phyloP scores from a whole-genome alignment of 2,888 invertebrate genomes.

The Clitarchus hookeri region DNA sequence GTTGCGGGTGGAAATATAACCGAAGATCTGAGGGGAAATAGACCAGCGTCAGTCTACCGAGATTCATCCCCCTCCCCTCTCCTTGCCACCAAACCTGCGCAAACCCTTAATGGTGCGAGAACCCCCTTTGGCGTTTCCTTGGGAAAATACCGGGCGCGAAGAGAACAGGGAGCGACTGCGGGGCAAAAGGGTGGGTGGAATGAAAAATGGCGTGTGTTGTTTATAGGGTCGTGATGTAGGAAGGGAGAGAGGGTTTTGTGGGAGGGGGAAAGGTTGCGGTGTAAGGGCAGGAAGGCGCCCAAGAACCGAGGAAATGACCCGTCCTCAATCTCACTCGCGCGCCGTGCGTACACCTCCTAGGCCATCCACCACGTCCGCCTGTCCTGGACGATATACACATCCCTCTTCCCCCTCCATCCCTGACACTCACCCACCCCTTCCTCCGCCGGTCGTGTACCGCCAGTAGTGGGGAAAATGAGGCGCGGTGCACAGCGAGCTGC shows the following conservation, averaged over 20 bases:
- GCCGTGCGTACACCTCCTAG: background rate
- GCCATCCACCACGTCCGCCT: background rate
- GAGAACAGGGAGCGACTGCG: background rate
- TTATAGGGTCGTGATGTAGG: background rate
- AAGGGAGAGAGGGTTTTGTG: background rate
- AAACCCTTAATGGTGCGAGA: background rate
- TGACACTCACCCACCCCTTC: background rate
- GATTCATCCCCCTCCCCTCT: no score
- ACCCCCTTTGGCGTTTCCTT: background rate
- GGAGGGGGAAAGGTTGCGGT: background rate
- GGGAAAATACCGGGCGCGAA: background rate
- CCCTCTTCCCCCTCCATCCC: no score
- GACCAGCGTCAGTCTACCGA: no score
- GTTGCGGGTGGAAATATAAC: no score
- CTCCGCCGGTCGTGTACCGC: background rate
- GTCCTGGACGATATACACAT: background rate
- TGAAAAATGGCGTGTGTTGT: conserved; percentile 6
- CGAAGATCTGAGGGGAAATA: no score
- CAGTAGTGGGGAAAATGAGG: no score
- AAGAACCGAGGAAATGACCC: background rate
- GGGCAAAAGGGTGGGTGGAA: background rate
- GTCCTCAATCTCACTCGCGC: conserved; percentile 1
- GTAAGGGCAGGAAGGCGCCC: background rate
- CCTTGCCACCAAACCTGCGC: no score
- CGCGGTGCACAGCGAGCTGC: no score